These are phyloP conservation scores for Paramisgurnus dabryanus DNA, from an alignment of 2,113 vertebrate genomes.

Conservation along the genomic window DNA sequence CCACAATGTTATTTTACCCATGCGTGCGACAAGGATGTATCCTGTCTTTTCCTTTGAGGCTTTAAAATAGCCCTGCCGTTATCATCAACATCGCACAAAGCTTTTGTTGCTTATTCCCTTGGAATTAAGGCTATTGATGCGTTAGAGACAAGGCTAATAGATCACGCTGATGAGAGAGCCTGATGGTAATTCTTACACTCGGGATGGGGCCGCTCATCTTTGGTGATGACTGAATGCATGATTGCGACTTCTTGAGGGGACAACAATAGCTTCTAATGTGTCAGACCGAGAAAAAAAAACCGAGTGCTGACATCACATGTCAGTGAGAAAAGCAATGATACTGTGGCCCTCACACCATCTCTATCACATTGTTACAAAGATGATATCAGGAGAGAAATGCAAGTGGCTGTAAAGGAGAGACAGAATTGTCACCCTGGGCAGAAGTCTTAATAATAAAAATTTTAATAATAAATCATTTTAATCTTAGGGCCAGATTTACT, in stretches of 20 bases:
- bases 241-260: conserved; percentile 32
- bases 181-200: conserved; percentile 45
- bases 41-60: background rate
- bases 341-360: conserved; percentile 2
- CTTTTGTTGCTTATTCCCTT: conserved; percentile 28
- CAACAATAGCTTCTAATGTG: conserved; percentile 50
- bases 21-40: background rate
- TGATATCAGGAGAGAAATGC: background rate
- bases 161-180: conserved; percentile 42
- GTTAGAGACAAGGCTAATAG: conserved; percentile 45
- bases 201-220: conserved; percentile 30
- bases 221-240: conserved; percentile 35
- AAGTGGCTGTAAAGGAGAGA: background rate
- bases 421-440: background rate
- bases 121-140: conserved; percentile 26
- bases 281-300: conserved; percentile 20
- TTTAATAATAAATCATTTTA: too few species aligned
- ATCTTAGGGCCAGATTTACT: too few species aligned
- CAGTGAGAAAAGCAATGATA: conserved; percentile 2
- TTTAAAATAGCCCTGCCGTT: conserved; percentile 20
- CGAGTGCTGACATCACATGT: conserved; percentile 19
- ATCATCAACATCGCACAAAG: conserved; percentile 37
- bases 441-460: too few species aligned
- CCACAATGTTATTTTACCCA: background rate
- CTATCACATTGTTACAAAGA: conserved; percentile 3